A percentile compares a stretch with the other conserved stretches of the same genome.
These are phyloP conservation scores for Pituophis catenifer DNA, from an alignment of 2,113 vertebrate species.

Conservation along the genomic window DNA sequence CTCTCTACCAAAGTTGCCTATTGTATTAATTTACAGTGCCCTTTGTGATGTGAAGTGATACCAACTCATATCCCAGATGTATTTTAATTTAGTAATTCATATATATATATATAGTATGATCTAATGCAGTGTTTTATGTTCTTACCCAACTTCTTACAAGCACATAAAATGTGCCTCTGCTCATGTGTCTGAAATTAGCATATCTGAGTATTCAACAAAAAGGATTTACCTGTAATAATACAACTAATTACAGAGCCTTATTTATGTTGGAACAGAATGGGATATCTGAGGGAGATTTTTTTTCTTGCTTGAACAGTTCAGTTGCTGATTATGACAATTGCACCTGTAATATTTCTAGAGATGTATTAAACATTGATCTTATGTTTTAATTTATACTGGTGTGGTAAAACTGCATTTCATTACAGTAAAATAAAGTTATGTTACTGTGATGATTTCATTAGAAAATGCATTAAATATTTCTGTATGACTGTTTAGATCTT, in stretches of 20 bases:
- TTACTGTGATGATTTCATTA: conserved; percentile 89
- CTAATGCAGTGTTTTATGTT: conserved; percentile 40
- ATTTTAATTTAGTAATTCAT: conserved; percentile 34
- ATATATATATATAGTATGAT: conserved; percentile 22
- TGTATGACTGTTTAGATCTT: conserved; percentile 64
- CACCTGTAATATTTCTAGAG: conserved; percentile 82
- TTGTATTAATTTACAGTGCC: conserved; percentile 26
- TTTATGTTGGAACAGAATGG: conserved; percentile 48
- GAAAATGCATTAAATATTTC: conserved; percentile 78
- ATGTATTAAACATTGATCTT: conserved; percentile 83
- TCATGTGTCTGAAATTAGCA: conserved; percentile 30
- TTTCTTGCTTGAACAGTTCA: conserved; percentile 53
- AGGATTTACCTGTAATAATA: conserved; percentile 29
- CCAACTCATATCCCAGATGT: conserved; percentile 22
- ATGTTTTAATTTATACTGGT: conserved; percentile 90
- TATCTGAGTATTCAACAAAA: conserved; percentile 59
- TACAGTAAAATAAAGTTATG: conserved; percentile 76
- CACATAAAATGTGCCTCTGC: conserved; percentile 35
- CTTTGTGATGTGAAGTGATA: conserved; percentile 1
- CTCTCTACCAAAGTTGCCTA: conserved; percentile 19
- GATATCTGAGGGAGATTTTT: conserved; percentile 55
- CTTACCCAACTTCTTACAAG: conserved; percentile 40
- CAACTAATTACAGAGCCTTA: conserved; percentile 64
- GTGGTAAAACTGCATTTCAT: conserved; percentile 87
- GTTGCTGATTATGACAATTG: conserved; percentile 75